Conservation (phyloP, 1,140 invertebrate genomes). For the Scaptomyza montana region DNA sequence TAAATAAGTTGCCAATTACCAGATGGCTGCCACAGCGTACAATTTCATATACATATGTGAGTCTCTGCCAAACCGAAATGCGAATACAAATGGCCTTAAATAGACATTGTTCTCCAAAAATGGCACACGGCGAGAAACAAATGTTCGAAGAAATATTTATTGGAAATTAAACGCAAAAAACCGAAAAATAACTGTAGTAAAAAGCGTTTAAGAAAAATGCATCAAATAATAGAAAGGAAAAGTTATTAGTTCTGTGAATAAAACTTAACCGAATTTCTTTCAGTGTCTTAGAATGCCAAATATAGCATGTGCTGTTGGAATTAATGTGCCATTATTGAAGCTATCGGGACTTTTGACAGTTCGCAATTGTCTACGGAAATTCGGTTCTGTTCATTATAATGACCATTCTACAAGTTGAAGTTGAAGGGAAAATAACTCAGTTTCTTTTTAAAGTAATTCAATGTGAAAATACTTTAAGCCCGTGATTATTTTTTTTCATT, state of each 20-base stretch:
- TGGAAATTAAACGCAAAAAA: no score
- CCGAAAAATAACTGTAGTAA: no score
- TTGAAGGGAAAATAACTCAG: not conserved
- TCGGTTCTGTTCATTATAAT: not conserved
- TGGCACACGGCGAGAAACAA: not conserved
- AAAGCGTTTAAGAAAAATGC: no score
- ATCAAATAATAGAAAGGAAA: no score
- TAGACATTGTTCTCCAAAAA: constrained; percentile 11
- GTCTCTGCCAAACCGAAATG: constrained; percentile 14
- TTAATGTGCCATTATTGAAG: constrained; percentile 20
- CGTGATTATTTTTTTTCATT: not conserved
- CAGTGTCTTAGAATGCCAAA: not conserved
- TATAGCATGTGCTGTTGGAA: constrained; percentile 22
- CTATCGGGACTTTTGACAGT: constrained; percentile 9
- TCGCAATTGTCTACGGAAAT: constrained; percentile 24
- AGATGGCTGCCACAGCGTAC: constrained; percentile 56
- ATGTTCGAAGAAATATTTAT: not conserved
- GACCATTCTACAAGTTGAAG: not conserved
- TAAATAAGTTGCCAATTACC: constrained; percentile 68
- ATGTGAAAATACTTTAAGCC: not conserved
- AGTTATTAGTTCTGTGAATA: no score
- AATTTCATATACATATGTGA: constrained; percentile 61
- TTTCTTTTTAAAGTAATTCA: not conserved
- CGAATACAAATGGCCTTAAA: constrained; percentile 37
- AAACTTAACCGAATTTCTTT: not conserved